phyloP scores from a whole-genome alignment of 2,113 vertebrate genomes.

The Vulpes lagopus region DNA sequence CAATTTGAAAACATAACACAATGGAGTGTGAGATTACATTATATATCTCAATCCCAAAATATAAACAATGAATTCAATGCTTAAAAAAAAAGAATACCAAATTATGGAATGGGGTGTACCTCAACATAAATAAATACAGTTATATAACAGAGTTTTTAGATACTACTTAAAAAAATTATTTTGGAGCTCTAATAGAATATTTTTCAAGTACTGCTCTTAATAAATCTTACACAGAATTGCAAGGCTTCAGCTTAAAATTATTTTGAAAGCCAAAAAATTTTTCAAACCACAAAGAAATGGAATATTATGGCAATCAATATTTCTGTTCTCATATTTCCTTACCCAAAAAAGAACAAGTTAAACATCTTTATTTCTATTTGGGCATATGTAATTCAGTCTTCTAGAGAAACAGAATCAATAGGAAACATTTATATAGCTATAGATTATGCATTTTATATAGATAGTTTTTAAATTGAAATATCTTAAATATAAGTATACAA shows the following conservation, averaged over 20 bases:
- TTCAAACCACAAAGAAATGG: neutral
- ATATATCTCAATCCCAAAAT: neutral
- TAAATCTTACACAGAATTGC: neutral
- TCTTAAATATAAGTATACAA: neutral
- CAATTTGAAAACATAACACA: neutral
- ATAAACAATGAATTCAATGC: neutral
- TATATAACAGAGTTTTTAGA: neutral
- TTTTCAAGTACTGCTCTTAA: neutral
- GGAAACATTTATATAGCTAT: neutral
- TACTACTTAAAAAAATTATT: neutral
- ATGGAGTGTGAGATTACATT: neutral
- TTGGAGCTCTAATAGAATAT: neutral
- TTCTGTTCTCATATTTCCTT: neutral
- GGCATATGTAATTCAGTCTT: neutral
- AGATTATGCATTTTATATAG: neutral
- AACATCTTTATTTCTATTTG: neutral
- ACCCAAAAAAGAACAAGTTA: neutral
- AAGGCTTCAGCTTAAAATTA: neutral
- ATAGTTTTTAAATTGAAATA: neutral
- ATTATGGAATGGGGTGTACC: neutral
- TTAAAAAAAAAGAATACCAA: neutral
- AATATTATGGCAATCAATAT: neutral
- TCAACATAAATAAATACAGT: neutral
- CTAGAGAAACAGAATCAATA: neutral
- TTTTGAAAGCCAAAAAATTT: neutral